Base-by-base conservation (phyloP, 2,888 invertebrate species). In the Norana najaformis region DNA sequence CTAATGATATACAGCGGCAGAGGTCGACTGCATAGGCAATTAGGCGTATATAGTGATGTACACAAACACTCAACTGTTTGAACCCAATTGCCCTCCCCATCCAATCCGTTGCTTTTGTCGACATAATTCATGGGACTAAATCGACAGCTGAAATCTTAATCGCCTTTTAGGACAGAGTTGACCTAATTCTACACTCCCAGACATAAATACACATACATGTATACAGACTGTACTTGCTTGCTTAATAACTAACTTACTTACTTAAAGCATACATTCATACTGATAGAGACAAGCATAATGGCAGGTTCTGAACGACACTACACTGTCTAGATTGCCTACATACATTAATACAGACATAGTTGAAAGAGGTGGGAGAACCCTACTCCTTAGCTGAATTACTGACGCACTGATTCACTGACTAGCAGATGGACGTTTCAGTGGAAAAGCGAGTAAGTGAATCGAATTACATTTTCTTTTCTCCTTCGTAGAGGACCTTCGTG, bases 391-490 rank as follows among this genome's bases (percentile, higher is more conserved):
- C n/a, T n/a, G n/a, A n/a, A n/a, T n/a, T n/a, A n/a, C 6, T 23
- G 47, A 47, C 23, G 20, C 23, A 11, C 1, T 47, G 47, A 23
- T 47, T 47, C 23, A 47, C 23, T 47, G 47, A 47, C 47, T 47
- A 69, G 30, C n/a, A 69, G 8, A n/a, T 30, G 47, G 47, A 1
- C 20, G 23, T 47, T 47, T 20, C 6, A 53, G 8, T 69, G 8
- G 30, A 69, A n/a, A 69, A n/a, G n/a, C 1, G 69, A 69, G 16
- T 69, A 69, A 47, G 20, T 47, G 69, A 69, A n/a, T n/a, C 18
- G 41, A 41, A 95, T 95, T 94, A 96, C 96, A 95, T 95, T 93
- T 96, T 95, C 92, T 95, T 95, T 91, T 96, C 96, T 88, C 95
- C 95, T 41, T 93, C 94, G 91, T 93, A 94, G 91, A 95, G 95